These are phyloP conservation scores for Plestiodon gilberti DNA, from an alignment of 2,113 vertebrate genomes.

Conservation along the genomic window DNA sequence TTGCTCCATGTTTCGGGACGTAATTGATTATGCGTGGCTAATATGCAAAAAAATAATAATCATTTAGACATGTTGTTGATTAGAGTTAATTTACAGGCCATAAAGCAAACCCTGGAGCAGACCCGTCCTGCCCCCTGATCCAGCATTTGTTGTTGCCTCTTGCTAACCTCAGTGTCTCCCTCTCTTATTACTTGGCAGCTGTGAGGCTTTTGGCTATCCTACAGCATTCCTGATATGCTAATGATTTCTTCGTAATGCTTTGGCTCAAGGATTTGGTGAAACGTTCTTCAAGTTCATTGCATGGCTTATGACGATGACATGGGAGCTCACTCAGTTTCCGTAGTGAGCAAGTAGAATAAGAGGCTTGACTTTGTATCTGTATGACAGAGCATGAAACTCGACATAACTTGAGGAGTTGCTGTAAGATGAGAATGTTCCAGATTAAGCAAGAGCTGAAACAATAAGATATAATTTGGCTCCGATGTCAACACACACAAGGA, in stretches of 20 bases:
- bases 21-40: conserved; percentile 1
- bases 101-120: neutral
- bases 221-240: neutral
- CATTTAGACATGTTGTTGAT: conserved; percentile 6
- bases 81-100: conserved; percentile 15
- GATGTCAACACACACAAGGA: neutral
- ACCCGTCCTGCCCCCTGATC: neutral
- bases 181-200: neutral
- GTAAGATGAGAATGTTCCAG: neutral
- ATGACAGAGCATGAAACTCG: neutral
- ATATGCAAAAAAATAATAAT: neutral
- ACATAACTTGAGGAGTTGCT: neutral
- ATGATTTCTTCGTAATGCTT: neutral
- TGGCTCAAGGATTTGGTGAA: neutral
- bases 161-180: neutral
- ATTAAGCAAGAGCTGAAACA: neutral
- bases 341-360: neutral
- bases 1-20: neutral
- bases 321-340: neutral
- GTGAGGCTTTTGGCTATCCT: neutral
- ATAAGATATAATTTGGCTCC: neutral
- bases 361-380: neutral
- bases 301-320: neutral
- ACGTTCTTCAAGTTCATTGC: neutral
- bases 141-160: conserved; percentile 11